These are phyloP conservation scores for Oxyura jamaicensis DNA, from an alignment of 2,113 vertebrate genomes.

Conservation along the genomic window DNA sequence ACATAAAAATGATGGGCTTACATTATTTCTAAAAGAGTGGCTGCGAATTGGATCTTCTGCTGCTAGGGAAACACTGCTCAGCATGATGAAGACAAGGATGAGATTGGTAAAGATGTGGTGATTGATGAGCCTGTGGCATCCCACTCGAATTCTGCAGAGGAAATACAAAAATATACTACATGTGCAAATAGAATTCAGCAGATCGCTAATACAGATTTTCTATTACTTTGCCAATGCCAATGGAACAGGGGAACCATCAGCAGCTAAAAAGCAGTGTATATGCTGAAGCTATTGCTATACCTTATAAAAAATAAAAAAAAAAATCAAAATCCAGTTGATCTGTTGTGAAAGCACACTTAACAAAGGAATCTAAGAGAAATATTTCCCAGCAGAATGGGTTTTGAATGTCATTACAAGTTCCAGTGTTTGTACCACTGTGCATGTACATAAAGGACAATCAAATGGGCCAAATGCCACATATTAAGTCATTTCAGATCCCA, in stretches of 20 bases:
- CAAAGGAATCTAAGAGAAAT: not conserved
- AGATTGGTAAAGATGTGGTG: conserved; percentile 99
- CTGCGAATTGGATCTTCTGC: conserved; percentile 98
- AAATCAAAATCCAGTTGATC: not conserved
- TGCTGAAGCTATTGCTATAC: not conserved
- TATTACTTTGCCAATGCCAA: not conserved
- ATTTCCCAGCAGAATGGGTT: not conserved
- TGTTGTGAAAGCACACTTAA: not conserved
- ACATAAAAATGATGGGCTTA: conserved; percentile 77
- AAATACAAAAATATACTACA: conserved; percentile 41
- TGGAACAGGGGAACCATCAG: not conserved
- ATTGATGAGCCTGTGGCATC: conserved; percentile 96
- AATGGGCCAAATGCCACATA: not conserved
- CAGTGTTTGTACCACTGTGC: not conserved
- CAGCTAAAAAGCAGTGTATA: not conserved
- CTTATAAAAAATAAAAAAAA: not conserved
- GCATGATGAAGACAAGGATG: conserved; percentile 99
- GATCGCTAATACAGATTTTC: not conserved
- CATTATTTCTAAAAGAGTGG: conserved; percentile 94
- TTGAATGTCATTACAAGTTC: not conserved
- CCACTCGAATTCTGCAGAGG: conserved; percentile 88
- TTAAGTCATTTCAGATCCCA: not conserved
- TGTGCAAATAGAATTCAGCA: not conserved
- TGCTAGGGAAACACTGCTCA: conserved; percentile 95
- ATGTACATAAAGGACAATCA: not conserved